phyloP scores from a whole-genome alignment of 37 sponge, comb jelly and placozoan species.

The Dysidea cf. avara region DNA sequence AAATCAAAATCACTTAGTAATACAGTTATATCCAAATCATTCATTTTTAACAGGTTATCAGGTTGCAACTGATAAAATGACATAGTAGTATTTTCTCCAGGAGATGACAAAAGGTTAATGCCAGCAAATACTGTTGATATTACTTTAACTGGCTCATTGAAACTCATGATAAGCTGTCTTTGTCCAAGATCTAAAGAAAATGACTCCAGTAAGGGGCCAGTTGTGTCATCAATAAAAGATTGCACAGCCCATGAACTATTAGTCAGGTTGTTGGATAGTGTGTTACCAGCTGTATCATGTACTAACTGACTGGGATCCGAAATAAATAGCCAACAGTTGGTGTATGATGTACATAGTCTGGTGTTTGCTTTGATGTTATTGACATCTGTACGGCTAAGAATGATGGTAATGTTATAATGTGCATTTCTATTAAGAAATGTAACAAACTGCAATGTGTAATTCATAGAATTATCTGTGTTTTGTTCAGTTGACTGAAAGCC shows the following conservation, averaged over 20 bases:
- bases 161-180: conserved; percentile 48
- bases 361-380: conserved; percentile 60
- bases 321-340: conserved; percentile 81
- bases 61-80: conserved; percentile 27
- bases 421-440: no score
- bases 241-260: conserved; percentile 7
- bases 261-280: conserved; percentile 34
- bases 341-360: conserved; percentile 59
- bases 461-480: no score
- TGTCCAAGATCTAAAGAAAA: conserved; percentile 62
- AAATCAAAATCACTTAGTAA: conserved; percentile 49
- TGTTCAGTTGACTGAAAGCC: no score
- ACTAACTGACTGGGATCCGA: conserved; percentile 35
- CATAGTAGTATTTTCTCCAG: conserved; percentile 15
- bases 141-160: conserved; percentile 75
- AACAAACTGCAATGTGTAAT: no score
- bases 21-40: conserved; percentile 16
- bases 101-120: conserved; percentile 51
- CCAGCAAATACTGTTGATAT: conserved; percentile 48
- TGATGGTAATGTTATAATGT: conserved; percentile 49
- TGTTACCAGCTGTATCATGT: conserved; percentile 73
- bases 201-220: conserved; percentile 47
- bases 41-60: background rate
- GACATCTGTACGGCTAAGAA: conserved; percentile 44
- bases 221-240: conserved; percentile 62